Evolutionary conservation across 2,113 vertebrate species (phyloP), one percentile per base, ranked within the genome.

Genomic region (Phalacrocorax pelagicus): DNA sequence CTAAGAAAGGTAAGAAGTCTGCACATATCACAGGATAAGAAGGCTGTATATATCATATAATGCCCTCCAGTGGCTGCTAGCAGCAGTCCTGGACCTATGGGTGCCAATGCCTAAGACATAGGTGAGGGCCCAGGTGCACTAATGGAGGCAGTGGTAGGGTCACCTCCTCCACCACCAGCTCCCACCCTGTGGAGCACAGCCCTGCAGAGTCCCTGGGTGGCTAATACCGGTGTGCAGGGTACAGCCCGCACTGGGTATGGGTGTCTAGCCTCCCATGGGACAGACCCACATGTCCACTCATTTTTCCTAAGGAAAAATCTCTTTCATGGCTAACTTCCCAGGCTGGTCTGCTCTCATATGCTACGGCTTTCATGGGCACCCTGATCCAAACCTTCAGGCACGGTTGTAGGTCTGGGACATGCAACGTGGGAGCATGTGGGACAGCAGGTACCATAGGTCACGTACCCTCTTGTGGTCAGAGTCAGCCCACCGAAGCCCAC

Each of bases 11-110:
- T 26, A 5, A 59, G 63, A 8, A 59, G 52, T 47, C 8, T 32
- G 55, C 51, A 30, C 20, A 0, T 4, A 3, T 0, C 2, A 3
- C 15, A 1, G 22, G 59, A 2, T 1, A 4, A 54, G 51, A 22
- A 7, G 62, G 12, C 21, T 51, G 38, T 15, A 9, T 32, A 23
- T 13, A 13, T 19, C 67, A 9, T 3, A 13, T 4, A 59, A 91
- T 81, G 80, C 55, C 63, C 75, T 74, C 59, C 94, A 62, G 86
- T 9, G 74, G 54, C 70, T 85, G 70, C 49, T 17, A 55, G 55
- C 58, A 90, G 57, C 34, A 27, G 44, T 34, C 63, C 44, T 27
- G 65, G 7, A 11, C 73, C 81, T 58, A 5, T 4, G 10, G 66
- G 40, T 24, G 58, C 51, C 15, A 4, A 2, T 5, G 38, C 19